Conservation (phyloP, 2,888 invertebrate genomes). For the Ophion ventricosus region DNA sequence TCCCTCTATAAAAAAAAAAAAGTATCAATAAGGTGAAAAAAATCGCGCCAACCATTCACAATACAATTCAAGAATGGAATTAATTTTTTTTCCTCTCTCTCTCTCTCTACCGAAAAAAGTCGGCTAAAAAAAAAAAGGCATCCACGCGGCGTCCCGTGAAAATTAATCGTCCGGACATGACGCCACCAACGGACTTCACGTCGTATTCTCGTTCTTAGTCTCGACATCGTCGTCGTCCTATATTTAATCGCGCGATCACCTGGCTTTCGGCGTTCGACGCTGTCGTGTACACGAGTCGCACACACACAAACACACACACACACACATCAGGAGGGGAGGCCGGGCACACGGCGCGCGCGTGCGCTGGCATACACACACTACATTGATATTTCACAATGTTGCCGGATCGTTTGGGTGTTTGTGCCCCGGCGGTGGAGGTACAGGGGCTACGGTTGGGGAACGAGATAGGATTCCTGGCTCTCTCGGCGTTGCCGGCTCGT, state of each 20-base stretch:
- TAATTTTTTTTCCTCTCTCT: background rate
- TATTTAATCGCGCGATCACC: slow-evolving; percentile 78
- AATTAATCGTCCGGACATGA: slow-evolving; percentile 43
- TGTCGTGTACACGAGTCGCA: slow-evolving; percentile 36
- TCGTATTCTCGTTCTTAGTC: slow-evolving; percentile 38
- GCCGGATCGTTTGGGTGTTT: slow-evolving; percentile 70
- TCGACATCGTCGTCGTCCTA: slow-evolving; percentile 69
- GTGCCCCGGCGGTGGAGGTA: slow-evolving; percentile 46
- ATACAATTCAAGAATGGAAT: background rate
- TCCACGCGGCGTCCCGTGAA: slow-evolving; percentile 9
- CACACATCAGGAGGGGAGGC: background rate
- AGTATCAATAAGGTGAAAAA: too few species aligned
- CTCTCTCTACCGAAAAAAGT: background rate
- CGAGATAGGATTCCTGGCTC: slow-evolving; percentile 70
- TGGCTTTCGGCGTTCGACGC: slow-evolving; percentile 70
- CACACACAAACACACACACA: slow-evolving; percentile 38
- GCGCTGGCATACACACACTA: background rate
- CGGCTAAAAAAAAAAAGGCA: background rate
- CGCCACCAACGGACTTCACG: slow-evolving; percentile 47
- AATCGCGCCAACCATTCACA: background rate
- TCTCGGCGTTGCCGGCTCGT: slow-evolving; percentile 62
- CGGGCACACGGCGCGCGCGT: background rate
- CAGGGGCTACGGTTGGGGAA: slow-evolving; percentile 2
- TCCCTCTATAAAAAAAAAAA: background rate
- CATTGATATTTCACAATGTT: slow-evolving; percentile 68